A percentile compares a stretch with the other conserved stretches of the same genome.
Conservation (phyloP, 2,113 vertebrate genomes). For the Eudyptes chrysolophus region DNA sequence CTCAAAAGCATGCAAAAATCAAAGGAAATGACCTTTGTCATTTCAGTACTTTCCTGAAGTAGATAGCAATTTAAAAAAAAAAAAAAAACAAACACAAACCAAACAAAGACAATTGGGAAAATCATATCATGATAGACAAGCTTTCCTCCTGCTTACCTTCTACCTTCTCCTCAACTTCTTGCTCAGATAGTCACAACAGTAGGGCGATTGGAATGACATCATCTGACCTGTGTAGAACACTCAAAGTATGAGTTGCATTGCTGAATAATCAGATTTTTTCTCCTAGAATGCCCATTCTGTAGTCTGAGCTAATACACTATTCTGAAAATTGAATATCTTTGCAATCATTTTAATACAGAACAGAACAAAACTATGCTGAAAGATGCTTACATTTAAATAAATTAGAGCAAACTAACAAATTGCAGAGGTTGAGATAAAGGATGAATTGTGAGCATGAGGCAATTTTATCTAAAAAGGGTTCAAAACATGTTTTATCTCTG, state of each 20-base stretch:
- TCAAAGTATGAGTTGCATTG: not conserved
- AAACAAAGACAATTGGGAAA: not conserved
- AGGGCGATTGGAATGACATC: not conserved
- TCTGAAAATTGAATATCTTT: slow-evolving; percentile 34
- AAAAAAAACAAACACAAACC: not conserved
- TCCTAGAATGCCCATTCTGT: not conserved
- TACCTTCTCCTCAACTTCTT: not conserved
- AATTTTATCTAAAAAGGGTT: not conserved
- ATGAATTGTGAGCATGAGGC: not conserved
- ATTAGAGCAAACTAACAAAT: not conserved
- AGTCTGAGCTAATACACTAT: not conserved
- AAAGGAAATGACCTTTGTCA: not conserved
- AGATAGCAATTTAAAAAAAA: not conserved
- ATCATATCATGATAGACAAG: accelerated
- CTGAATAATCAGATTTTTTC: not conserved
- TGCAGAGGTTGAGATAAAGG: not conserved
- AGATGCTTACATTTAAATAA: not conserved
- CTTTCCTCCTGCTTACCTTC: not conserved
- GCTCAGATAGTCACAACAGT: not conserved
- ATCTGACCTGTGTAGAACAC: not conserved
- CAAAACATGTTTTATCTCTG: not conserved
- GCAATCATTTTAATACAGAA: slow-evolving; percentile 32
- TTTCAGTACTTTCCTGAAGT: not conserved
- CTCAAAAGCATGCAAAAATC: not conserved
- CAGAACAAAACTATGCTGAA: not conserved